Conservation (phyloP, 2,113 vertebrate genomes). For the Alethe castanea region DNA sequence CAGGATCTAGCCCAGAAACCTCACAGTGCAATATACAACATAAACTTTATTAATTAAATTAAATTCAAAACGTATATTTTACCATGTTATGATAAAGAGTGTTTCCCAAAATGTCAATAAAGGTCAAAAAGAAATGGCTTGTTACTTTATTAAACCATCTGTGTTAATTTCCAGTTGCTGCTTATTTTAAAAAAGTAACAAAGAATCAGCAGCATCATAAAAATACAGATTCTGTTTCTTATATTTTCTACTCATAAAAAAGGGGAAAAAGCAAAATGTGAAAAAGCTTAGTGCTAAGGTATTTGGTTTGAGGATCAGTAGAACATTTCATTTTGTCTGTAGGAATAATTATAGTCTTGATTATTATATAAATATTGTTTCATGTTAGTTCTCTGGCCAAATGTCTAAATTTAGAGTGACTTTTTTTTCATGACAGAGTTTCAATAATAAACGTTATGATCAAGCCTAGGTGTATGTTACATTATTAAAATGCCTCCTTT, state of each 20-base stretch:
- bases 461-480: slow-evolving; percentile 21
- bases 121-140: not conserved
- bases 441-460: slow-evolving; percentile 44
- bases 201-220: not conserved
- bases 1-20: not conserved
- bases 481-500: slow-evolving; percentile 38
- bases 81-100: not conserved
- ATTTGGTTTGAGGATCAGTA: not conserved
- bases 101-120: not conserved
- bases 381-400: not conserved
- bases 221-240: not conserved
- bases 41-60: not conserved
- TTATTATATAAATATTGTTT: slow-evolving; percentile 37
- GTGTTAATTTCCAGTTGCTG: not conserved
- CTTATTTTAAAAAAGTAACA: not conserved
- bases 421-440: slow-evolving; percentile 4
- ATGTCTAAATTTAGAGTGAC: slow-evolving; percentile 36
- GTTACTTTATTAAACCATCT: not conserved
- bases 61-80: not conserved
- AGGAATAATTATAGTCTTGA: not conserved
- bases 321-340: slow-evolving; percentile 23
- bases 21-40: not conserved
- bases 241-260: not conserved
- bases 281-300: not conserved
- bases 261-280: not conserved